phyloP scores from a whole-genome alignment of 2,888 invertebrate genomes.

The Drosophila crucigera region DNA sequence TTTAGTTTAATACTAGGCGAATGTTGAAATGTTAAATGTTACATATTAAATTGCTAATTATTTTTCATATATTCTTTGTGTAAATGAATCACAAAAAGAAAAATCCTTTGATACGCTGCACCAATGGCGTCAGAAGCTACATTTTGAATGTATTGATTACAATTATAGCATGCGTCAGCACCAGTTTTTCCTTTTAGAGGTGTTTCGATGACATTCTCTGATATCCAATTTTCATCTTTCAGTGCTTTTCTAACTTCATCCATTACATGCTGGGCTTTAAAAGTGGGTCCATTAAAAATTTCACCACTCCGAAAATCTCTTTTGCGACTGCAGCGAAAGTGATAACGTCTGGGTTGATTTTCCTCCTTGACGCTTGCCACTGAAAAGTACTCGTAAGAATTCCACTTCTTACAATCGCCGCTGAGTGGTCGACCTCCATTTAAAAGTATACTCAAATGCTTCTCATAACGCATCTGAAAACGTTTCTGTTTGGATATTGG shows the following conservation, averaged over 20 bases:
- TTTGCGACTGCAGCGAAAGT: slow-evolving; percentile 1
- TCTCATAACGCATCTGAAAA: background rate
- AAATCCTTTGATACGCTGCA: background rate
- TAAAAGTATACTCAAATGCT: slow-evolving; percentile 22
- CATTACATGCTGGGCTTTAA: background rate
- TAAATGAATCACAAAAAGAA: background rate
- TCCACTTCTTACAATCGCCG: slow-evolving; percentile 16
- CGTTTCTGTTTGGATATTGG: background rate
- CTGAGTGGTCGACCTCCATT: slow-evolving; percentile 1
- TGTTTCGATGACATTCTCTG: background rate
- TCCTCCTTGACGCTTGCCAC: background rate
- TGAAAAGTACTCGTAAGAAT: slow-evolving; percentile 1
- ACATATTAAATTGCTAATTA: background rate
- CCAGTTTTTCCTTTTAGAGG: background rate
- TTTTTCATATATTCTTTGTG: background rate
- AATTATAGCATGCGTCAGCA: accelerated
- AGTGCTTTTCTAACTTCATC: slow-evolving; percentile 7
- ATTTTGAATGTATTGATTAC: background rate
- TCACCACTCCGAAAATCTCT: background rate
- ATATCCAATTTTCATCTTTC: slow-evolving; percentile 8
- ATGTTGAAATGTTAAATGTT: background rate
- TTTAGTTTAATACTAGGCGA: background rate
- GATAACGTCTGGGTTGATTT: slow-evolving; percentile 27
- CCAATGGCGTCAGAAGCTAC: background rate
- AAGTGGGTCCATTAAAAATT: background rate